These are phyloP conservation scores for Dolichopus griseipennis DNA, from an alignment of 2,888 invertebrate genomes.

Conservation along the genomic window DNA sequence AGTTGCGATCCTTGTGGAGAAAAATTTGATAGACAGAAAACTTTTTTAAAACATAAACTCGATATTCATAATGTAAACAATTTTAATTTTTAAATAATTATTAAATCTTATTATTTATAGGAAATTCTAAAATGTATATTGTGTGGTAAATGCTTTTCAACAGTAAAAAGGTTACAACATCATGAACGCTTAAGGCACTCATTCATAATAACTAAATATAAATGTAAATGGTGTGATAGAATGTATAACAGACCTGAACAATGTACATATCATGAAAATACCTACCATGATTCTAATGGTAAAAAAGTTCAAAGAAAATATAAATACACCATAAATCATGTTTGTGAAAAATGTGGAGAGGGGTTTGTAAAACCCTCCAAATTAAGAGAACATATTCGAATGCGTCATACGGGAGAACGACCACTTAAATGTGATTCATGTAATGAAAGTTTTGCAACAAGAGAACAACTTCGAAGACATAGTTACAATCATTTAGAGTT, in stretches of 20 bases:
- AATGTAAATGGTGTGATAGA: background rate
- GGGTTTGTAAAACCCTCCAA: background rate
- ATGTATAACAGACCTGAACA: background rate
- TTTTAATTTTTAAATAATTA: background rate
- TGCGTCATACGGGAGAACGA: conserved; percentile 5
- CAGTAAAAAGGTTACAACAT: background rate
- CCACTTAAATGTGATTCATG: conserved; percentile 4
- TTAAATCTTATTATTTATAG: no score
- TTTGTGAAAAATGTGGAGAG: background rate
- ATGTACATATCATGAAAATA: background rate
- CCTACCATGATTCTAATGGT: background rate
- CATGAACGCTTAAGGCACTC: background rate
- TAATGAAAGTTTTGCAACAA: background rate
- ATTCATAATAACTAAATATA: no score
- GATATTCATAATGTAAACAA: background rate
- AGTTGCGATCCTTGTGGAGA: background rate
- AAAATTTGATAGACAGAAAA: background rate
- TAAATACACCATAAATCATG: background rate
- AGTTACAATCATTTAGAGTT: background rate
- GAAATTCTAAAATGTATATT: background rate
- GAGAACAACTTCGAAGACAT: background rate
- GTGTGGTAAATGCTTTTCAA: background rate
- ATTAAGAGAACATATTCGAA: background rate
- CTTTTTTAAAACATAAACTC: background rate
- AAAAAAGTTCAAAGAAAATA: background rate